Evolutionary conservation across 2,797 vertebrate species (phyloP).

Genomic region (Parauchenoglanis punctatus): DNA sequence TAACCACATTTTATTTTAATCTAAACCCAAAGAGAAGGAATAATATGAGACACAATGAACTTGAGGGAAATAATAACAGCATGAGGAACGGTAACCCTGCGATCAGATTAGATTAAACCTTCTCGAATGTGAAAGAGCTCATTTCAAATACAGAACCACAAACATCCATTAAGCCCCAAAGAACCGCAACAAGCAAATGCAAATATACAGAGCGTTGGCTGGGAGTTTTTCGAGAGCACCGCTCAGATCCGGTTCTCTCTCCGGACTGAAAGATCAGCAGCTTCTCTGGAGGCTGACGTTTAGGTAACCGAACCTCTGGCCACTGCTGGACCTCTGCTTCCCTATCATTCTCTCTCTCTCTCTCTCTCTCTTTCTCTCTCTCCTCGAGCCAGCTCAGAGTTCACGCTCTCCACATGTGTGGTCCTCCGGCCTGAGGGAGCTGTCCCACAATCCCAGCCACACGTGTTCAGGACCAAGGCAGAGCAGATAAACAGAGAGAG

Average conservation of each 20-base stretch:
- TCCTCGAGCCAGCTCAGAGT: constrained; percentile 61
- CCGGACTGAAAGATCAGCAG: constrained; percentile 35
- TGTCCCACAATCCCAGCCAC: constrained; percentile 78
- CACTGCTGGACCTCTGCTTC: constrained; percentile 41
- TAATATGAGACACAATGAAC: constrained; percentile 32
- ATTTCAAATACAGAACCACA: constrained; percentile 35
- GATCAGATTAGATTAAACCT: constrained; percentile 36
- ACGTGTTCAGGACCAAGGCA: constrained; percentile 77
- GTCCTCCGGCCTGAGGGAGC: constrained; percentile 75
- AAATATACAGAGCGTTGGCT: constrained; percentile 27
- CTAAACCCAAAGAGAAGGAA: constrained; percentile 14
- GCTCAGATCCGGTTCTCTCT: constrained; percentile 23
- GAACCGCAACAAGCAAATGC: constrained; percentile 31
- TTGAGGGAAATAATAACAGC: constrained; percentile 30
- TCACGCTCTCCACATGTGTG: constrained; percentile 81
- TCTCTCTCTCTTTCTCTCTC: constrained; percentile 31
- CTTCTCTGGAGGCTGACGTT: constrained; percentile 44
- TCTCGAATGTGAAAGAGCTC: constrained; percentile 11
- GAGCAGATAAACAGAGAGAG: constrained; percentile 74
- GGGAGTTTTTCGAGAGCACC: neutral
- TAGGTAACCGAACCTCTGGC: constrained; percentile 52
- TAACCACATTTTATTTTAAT: neutral
- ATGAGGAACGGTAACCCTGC: constrained; percentile 18
- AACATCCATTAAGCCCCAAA: constrained; percentile 30
- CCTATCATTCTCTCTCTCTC: constrained; percentile 15